Conservation (phyloP, 1,140 invertebrate genomes). For the Drosophila santomea region DNA sequence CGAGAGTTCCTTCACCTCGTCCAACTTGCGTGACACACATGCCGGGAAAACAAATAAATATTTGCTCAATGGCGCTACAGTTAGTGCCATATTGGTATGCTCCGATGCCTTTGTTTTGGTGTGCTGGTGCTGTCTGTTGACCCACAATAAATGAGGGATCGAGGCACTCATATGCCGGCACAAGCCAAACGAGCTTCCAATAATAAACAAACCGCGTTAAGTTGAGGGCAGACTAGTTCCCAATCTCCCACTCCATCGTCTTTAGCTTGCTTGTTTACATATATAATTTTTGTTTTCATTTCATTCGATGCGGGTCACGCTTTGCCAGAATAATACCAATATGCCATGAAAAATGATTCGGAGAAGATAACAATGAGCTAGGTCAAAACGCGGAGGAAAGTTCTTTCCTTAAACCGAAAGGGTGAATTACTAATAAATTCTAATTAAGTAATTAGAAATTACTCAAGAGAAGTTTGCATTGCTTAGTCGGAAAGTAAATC, state of each 20-base stretch:
- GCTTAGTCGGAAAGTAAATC: too few relatives aligned
- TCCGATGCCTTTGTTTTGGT: constrained; percentile 4
- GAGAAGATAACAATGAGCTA: constrained; percentile 1
- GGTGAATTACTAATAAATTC: not conserved
- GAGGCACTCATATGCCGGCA: constrained; percentile 13
- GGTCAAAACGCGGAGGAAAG: not conserved
- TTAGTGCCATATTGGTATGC: not conserved
- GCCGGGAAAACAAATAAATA: constrained; percentile 46
- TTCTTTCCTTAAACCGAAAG: not conserved
- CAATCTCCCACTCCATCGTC: not conserved
- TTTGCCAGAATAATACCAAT: constrained; percentile 25
- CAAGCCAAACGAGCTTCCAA: constrained; percentile 56
- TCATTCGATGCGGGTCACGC: constrained; percentile 44
- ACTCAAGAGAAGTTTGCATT: too few relatives aligned
- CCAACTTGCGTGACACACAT: constrained; percentile 38
- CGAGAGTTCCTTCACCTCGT: constrained; percentile 50
- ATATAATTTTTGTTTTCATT: constrained; percentile 47
- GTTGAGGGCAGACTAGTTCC: constrained; percentile 2
- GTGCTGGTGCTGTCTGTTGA: constrained; percentile 41
- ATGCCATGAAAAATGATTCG: constrained; percentile 13
- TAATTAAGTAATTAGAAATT: not conserved
- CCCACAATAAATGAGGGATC: constrained; percentile 56
- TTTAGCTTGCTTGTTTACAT: constrained; percentile 18
- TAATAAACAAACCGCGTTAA: constrained; percentile 43
- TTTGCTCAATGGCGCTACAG: constrained; percentile 50